Percentiles rank a stretch among this genome's conserved stretches.
Evolutionary conservation across 2,888 invertebrate genomes (phyloP).

Genomic region (Cephus nigrinus): DNA sequence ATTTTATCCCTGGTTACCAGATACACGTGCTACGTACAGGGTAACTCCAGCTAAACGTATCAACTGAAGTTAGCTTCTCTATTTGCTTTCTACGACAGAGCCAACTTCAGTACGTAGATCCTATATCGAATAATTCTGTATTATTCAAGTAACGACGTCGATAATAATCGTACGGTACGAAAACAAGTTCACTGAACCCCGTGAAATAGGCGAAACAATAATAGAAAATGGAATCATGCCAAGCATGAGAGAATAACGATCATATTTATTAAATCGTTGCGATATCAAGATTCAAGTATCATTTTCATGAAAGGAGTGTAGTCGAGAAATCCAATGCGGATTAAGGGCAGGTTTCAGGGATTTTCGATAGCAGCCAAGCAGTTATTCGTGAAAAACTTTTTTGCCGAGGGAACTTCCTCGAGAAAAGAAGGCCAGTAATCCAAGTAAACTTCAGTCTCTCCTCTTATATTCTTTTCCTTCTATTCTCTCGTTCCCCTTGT

Average conservation of each 20-base stretch:
- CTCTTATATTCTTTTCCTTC: background rate
- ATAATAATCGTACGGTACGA: background rate
- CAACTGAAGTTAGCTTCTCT: too few species aligned
- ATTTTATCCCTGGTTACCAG: background rate
- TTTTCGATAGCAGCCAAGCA: background rate
- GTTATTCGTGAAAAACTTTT: background rate
- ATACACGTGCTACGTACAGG: background rate
- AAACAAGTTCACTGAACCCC: background rate
- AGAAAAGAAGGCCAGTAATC: background rate
- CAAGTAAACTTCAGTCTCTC: background rate
- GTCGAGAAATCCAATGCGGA: background rate
- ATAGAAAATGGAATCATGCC: background rate
- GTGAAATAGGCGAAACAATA: background rate
- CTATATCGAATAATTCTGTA: background rate
- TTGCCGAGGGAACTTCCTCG: background rate
- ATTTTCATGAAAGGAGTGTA: background rate
- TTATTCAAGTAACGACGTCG: background rate
- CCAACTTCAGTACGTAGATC: background rate
- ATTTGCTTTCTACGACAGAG: background rate
- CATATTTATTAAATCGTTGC: background rate
- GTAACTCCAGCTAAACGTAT: background rate
- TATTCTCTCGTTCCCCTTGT: background rate
- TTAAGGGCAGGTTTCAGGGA: background rate
- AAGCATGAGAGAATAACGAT: background rate
- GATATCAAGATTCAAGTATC: background rate